Percentiles rank a stretch among this genome's conserved stretches.
Evolutionary conservation across 2,113 vertebrate genomes (phyloP).

Genomic region (Xenopus borealis): DNA sequence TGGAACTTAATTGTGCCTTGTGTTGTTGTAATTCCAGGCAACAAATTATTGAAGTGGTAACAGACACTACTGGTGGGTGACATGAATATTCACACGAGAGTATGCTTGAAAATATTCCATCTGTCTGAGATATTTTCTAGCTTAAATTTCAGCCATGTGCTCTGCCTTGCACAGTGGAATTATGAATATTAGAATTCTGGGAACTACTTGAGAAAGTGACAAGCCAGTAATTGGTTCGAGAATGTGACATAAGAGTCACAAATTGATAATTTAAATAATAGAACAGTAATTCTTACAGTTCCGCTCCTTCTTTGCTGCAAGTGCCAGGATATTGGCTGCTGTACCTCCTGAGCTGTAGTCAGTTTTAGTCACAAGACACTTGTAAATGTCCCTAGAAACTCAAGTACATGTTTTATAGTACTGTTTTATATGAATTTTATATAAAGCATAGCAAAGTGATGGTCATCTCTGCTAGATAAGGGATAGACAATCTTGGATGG

Average conservation of each 20-base stretch:
- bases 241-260: background rate
- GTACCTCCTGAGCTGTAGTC: constrained; percentile 32
- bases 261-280: no score
- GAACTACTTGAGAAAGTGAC: constrained; percentile 61
- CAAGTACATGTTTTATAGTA: no score
- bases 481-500: no score
- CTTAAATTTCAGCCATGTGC: constrained; percentile 77
- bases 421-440: no score
- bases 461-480: no score
- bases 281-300: constrained; percentile 36
- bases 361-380: no score
- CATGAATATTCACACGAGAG: constrained; percentile 75
- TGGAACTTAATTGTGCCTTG: background rate
- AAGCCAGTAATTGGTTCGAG: constrained; percentile 22
- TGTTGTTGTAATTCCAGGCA: constrained; percentile 45
- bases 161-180: constrained; percentile 63
- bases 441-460: no score
- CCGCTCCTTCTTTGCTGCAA: constrained; percentile 47
- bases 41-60: constrained; percentile 59
- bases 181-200: constrained; percentile 64
- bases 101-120: constrained; percentile 70
- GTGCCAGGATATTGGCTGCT: constrained; percentile 14
- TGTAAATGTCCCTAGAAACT: no score
- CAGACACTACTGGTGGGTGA: constrained; percentile 59
- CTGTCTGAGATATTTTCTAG: constrained; percentile 73